These are phyloP conservation scores for Drosophila watanabei DNA, from an alignment of 1,140 invertebrate genomes.

Conservation along the genomic window DNA sequence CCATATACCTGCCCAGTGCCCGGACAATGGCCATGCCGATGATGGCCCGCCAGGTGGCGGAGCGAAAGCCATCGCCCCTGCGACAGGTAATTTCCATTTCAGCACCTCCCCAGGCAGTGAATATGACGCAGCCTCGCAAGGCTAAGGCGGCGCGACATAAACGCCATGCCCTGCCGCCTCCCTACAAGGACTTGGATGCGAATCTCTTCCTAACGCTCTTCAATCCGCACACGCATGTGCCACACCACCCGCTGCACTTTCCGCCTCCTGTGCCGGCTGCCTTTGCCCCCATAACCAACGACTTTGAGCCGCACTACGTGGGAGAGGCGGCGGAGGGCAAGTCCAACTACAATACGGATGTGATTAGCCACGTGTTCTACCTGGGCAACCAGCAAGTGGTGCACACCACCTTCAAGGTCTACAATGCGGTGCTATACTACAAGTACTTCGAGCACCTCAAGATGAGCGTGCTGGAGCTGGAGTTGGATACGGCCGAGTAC, in stretches of 20 bases:
- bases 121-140: conserved; percentile 25
- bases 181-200: conserved; percentile 73
- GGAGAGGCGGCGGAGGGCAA: conserved; percentile 52
- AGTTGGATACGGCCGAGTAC: conserved; percentile 89
- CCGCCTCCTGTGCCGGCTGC: conserved; percentile 44
- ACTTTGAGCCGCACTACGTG: conserved; percentile 72
- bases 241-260: conserved; percentile 49
- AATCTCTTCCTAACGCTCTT: conserved; percentile 77
- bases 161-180: conserved; percentile 62
- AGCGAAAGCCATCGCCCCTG: conserved; percentile 18
- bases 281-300: conserved; percentile 65
- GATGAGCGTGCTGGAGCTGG: conserved; percentile 90
- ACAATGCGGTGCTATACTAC: conserved; percentile 91
- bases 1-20: conserved; percentile 68
- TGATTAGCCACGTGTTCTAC: conserved; percentile 84
- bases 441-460: conserved; percentile 91
- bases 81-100: conserved; percentile 48
- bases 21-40: conserved; percentile 57
- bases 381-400: conserved; percentile 76
- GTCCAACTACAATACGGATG: conserved; percentile 80
- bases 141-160: conserved; percentile 57
- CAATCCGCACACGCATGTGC: conserved; percentile 51
- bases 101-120: conserved; percentile 15
- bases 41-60: conserved; percentile 65
- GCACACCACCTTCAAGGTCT: conserved; percentile 88